Percentiles rank a stretch among this genome's conserved stretches.
These are phyloP conservation scores for Pangasius sanitwongsei DNA, from an alignment of 2,797 vertebrate genomes.

Conservation along the genomic window DNA sequence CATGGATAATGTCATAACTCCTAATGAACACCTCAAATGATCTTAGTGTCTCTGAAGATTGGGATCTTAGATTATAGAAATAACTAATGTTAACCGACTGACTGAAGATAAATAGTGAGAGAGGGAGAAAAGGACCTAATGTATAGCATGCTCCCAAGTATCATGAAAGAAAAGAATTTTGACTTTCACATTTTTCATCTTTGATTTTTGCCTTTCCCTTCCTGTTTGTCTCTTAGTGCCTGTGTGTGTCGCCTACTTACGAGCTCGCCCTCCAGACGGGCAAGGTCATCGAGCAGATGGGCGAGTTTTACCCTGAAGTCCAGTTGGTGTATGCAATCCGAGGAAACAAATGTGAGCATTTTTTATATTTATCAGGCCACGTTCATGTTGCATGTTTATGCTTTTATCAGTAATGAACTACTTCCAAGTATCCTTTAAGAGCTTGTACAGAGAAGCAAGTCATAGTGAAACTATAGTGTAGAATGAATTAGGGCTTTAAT, in stretches of 20 bases:
- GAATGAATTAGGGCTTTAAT: neutral
- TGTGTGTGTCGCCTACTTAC: constrained; percentile 96
- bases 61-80: neutral
- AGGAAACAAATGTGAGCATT: constrained; percentile 91
- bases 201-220: neutral
- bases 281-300: constrained; percentile 98
- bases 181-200: too few relatives aligned
- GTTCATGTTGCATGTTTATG: neutral
- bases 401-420: neutral
- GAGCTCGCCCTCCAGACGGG: constrained; percentile 96
- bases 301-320: constrained; percentile 89
- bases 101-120: neutral
- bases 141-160: too few relatives aligned
- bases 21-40: neutral
- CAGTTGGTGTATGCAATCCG: constrained; percentile 91
- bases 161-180: neutral
- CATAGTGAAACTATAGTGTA: too few relatives aligned
- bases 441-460: neutral
- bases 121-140: neutral
- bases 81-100: neutral
- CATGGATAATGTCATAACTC: neutral
- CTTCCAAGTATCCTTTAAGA: neutral
- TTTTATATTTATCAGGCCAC: neutral
- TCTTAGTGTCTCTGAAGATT: neutral
- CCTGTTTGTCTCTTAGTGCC: constrained; percentile 73